Conservation (phyloP, 2,888 invertebrate species). For the Drosophila pseudotakahashii region DNA sequence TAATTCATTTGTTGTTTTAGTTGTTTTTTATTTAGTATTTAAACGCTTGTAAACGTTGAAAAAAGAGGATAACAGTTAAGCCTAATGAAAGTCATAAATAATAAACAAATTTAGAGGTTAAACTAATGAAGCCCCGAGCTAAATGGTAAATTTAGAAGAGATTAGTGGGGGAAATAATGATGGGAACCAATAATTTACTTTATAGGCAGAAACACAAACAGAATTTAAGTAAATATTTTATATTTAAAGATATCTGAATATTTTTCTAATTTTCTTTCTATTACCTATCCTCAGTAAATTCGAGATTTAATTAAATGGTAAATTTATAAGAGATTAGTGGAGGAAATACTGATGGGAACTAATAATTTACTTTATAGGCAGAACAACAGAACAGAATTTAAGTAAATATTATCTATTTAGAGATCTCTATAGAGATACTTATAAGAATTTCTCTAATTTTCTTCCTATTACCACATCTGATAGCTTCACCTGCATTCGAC, state of each 20-base stretch:
- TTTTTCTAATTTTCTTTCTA: neutral
- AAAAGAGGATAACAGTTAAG: constrained; percentile 29
- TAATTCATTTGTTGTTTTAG: constrained; percentile 34
- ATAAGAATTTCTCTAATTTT: neutral
- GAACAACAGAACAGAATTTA: no score
- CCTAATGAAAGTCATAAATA: constrained; percentile 39
- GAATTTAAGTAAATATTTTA: neutral
- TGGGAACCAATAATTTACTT: neutral
- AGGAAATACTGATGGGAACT: neutral
- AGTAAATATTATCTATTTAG: no score
- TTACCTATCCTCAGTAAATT: neutral
- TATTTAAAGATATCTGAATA: no score
- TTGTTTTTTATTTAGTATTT: constrained; percentile 21
- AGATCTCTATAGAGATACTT: no score
- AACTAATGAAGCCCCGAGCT: constrained; percentile 26
- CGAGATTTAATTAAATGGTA: no score
- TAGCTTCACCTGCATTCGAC: constrained; percentile 44
- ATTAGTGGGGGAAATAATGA: neutral
- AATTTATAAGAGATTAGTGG: constrained; percentile 7
- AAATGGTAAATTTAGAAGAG: constrained; percentile 12
- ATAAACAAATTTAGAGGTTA: constrained; percentile 33
- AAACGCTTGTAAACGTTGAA: constrained; percentile 20
- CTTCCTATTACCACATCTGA: neutral
- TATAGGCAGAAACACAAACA: neutral
- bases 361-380: neutral